phyloP scores from a whole-genome alignment of 2,888 invertebrate genomes.

The Hypsopygia costalis region DNA sequence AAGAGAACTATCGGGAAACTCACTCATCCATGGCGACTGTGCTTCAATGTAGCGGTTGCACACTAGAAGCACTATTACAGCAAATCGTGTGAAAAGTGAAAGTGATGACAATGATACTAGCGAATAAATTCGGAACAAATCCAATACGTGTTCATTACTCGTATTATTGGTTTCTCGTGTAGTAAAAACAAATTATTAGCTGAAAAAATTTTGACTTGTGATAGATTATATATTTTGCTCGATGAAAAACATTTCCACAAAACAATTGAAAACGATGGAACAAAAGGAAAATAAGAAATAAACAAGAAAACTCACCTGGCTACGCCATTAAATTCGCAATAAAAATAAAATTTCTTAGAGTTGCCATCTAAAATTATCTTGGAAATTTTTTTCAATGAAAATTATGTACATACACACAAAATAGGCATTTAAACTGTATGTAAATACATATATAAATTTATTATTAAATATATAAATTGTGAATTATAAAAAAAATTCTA shows the following conservation, averaged over 20 bases:
- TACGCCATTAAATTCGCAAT: conserved; percentile 80
- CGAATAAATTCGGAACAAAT: conserved; percentile 77
- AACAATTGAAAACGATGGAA: conserved; percentile 77
- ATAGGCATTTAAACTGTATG: too few relatives aligned
- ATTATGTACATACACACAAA: too few relatives aligned
- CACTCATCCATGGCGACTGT: conserved; percentile 76
- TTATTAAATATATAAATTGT: too few relatives aligned
- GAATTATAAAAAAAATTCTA: too few relatives aligned
- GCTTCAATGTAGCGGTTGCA: conserved; percentile 48
- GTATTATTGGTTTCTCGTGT: conserved; percentile 64
- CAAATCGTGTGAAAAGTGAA: conserved; percentile 76
- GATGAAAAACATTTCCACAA: conserved; percentile 74
- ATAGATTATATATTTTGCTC: conserved; percentile 70
- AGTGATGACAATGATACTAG: conserved; percentile 79
- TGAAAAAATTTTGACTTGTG: conserved; percentile 75
- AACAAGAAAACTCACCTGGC: conserved; percentile 80
- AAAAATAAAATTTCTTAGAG: conserved; percentile 65
- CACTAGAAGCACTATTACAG: conserved; percentile 62
- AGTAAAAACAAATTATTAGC: conserved; percentile 61
- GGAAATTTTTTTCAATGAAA: too few relatives aligned
- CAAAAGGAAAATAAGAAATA: conserved; percentile 73
- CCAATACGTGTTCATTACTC: conserved; percentile 80
- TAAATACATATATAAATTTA: too few relatives aligned
- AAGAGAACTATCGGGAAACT: conserved; percentile 57
- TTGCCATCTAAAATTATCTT: conserved; percentile 8